Percentiles rank a stretch among this genome's conserved stretches.
Conservation (phyloP, 2,797 vertebrate species). For the Otolemur crassicaudatus region DNA sequence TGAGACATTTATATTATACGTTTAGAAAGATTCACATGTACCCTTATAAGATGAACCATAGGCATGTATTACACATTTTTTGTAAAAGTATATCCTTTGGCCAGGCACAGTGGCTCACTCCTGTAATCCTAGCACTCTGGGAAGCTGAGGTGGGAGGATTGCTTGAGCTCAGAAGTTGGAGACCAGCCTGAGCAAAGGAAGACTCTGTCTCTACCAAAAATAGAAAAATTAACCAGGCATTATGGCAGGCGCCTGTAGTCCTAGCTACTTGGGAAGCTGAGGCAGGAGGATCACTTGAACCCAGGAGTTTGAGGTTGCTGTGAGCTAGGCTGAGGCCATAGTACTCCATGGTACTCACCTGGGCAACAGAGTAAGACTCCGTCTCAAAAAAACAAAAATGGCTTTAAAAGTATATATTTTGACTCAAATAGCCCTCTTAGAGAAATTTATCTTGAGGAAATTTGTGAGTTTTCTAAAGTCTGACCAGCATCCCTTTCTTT, state of each 20-base stretch:
- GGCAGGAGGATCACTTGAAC: not conserved
- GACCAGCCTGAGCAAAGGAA: too few relatives aligned
- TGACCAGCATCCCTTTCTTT: not conserved
- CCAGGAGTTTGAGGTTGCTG: not conserved
- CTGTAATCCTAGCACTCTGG: too few relatives aligned
- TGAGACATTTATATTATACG: too few relatives aligned
- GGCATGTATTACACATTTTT: not conserved
- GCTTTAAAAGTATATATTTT: not conserved
- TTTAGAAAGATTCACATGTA: too few relatives aligned
- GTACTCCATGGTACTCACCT: not conserved
- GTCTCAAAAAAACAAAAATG: not conserved
- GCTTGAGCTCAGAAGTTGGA: too few relatives aligned
- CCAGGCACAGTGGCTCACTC: too few relatives aligned
- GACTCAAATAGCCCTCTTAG: not conserved
- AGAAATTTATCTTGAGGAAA: not conserved
- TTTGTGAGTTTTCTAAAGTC: not conserved
- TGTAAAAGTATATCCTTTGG: not conserved
- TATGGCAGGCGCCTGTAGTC: not conserved
- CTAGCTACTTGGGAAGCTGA: not conserved
- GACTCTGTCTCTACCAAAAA: too few relatives aligned
- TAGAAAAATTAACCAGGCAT: too few relatives aligned
- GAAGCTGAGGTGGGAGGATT: too few relatives aligned
- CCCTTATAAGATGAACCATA: too few relatives aligned
- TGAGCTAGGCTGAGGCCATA: not conserved
- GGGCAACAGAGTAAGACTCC: not conserved